phyloP scores from a whole-genome alignment of 1,140 invertebrate genomes.

The Scaptodrosophila lebanonensis region DNA sequence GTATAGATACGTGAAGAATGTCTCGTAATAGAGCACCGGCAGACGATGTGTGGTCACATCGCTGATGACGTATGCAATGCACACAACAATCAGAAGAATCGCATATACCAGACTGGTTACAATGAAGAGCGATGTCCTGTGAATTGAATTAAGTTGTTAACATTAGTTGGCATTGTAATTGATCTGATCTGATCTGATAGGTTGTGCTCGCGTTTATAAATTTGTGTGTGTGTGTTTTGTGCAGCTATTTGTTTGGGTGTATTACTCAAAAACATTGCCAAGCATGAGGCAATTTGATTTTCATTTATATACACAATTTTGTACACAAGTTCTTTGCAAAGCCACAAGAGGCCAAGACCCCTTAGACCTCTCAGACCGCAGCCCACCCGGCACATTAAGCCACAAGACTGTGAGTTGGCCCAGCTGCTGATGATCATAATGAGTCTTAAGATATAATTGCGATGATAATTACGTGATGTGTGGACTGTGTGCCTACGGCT shows the following conservation, averaged over 20 bases:
- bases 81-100: conserved; percentile 92
- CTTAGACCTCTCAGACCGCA: too few species aligned
- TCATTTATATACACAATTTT: too few species aligned
- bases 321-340: too few species aligned
- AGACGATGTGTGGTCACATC: conserved; percentile 95
- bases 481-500: conserved; percentile 3
- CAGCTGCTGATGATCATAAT: too few species aligned
- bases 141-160: background rate
- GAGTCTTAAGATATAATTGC: too few species aligned
- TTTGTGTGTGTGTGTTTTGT: conserved; percentile 9
- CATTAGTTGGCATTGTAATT: background rate
- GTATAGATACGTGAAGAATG: conserved; percentile 98
- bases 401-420: too few species aligned
- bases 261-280: too few species aligned
- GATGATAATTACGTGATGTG: conserved; percentile 6
- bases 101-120: conserved; percentile 96
- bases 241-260: conserved; percentile 7
- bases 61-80: conserved; percentile 93
- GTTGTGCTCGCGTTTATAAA: background rate
- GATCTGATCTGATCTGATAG: background rate
- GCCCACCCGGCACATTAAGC: too few species aligned
- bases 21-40: conserved; percentile 94
- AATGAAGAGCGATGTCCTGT: conserved; percentile 94
- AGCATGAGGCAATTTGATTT: too few species aligned
- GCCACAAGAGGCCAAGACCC: too few species aligned